Conservation (phyloP, 1,140 invertebrate species). For the Heliconius melpomene region DNA sequence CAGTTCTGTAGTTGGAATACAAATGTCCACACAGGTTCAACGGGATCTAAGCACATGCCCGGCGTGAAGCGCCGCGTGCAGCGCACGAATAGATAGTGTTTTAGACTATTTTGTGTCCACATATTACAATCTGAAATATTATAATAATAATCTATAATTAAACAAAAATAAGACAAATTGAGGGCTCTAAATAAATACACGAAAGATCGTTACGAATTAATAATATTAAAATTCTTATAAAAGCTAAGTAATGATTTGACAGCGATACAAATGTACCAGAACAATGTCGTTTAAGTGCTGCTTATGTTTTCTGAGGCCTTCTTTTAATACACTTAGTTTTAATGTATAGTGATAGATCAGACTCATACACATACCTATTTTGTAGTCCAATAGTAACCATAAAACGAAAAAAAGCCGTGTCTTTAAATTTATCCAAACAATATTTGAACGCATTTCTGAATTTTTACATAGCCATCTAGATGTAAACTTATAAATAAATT, state of each 20-base stretch:
- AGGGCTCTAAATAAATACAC: no score
- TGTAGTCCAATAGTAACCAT: not conserved
- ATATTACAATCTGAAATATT: not conserved
- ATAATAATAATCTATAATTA: not conserved
- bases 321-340: not conserved
- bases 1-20: slow-evolving; percentile 56
- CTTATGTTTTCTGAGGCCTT: not conserved
- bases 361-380: not conserved
- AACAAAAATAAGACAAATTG: no score
- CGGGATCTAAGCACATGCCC: slow-evolving; percentile 47
- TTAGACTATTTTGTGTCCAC: not conserved
- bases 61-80: slow-evolving; percentile 65
- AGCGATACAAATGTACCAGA: no score
- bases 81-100: slow-evolving; percentile 35
- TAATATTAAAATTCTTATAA: not conserved
- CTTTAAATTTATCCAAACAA: not conserved
- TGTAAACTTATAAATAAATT: not conserved
- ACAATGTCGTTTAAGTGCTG: no score
- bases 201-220: not conserved
- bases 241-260: not conserved
- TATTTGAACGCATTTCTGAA: not conserved
- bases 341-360: not conserved
- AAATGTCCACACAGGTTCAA: slow-evolving; percentile 60
- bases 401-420: not conserved
- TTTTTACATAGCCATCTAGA: not conserved